Conservation (phyloP, 2,888 invertebrate species). For the Euplagia quadripunctaria region DNA sequence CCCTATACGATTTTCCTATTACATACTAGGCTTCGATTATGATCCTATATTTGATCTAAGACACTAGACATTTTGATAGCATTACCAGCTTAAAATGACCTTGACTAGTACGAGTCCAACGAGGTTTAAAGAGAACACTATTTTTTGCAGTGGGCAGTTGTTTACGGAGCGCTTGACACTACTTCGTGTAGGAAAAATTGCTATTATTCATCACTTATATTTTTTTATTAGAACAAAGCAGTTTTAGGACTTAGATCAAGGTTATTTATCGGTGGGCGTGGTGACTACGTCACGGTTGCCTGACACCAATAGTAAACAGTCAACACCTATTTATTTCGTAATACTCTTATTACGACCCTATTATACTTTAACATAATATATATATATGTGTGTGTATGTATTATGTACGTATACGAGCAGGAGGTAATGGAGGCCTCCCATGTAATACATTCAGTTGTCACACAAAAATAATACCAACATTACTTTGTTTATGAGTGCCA, state of each 20-base stretch:
- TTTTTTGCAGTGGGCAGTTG: background rate
- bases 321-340: slow-evolving; percentile 21
- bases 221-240: slow-evolving; percentile 18
- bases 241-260: slow-evolving; percentile 17
- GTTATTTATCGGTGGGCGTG: slow-evolving; percentile 43
- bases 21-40: too few species aligned
- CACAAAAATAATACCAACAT: too few species aligned
- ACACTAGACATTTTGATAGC: background rate
- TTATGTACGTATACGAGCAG: too few species aligned
- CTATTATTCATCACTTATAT: background rate
- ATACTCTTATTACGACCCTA: slow-evolving; percentile 6
- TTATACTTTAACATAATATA: background rate
- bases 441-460: too few species aligned
- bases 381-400: too few species aligned
- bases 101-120: background rate
- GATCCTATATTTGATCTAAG: too few species aligned
- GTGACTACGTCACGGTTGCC: slow-evolving; percentile 26
- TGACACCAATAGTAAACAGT: background rate
- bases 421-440: too few species aligned
- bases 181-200: background rate
- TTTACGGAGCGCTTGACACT: background rate
- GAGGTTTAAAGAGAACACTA: background rate
- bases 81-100: background rate
- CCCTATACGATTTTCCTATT: too few species aligned
- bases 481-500: too few species aligned